Evolutionary conservation across 2,113 vertebrate species (phyloP).

Genomic region (Brachypteracias leptosomus): DNA sequence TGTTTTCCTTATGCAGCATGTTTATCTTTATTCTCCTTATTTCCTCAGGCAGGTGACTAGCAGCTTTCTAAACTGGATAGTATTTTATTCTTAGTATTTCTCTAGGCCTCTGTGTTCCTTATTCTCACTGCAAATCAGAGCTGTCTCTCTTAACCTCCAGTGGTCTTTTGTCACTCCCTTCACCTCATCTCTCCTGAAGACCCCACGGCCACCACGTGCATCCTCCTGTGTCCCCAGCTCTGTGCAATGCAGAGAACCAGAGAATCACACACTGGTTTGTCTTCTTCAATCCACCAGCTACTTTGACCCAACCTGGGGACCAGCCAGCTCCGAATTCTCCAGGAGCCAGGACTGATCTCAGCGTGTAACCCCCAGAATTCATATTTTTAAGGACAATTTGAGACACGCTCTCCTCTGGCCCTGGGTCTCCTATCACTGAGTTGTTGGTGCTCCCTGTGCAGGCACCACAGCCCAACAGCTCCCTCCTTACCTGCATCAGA

Average conservation of each 20-base stretch:
- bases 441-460: neutral
- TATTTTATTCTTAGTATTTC: neutral
- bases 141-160: neutral
- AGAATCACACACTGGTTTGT: no score
- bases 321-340: neutral
- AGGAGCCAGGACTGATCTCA: neutral
- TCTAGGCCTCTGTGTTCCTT: neutral
- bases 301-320: no score
- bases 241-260: no score
- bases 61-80: neutral
- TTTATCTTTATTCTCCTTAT: neutral
- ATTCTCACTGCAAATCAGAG: neutral
- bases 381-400: neutral
- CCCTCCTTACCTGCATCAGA: neutral
- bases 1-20: neutral
- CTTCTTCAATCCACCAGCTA: neutral
- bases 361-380: accelerated
- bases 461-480: neutral
- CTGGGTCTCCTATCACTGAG: no score
- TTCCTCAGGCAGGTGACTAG: neutral
- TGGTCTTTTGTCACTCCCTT: no score
- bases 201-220: no score
- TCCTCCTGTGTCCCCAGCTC: no score
- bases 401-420: accelerated
- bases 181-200: neutral